A percentile compares a stretch with the other conserved stretches of the same genome.
Conservation (phyloP, 2,888 invertebrate species). For the Eupelmus urozonus region DNA sequence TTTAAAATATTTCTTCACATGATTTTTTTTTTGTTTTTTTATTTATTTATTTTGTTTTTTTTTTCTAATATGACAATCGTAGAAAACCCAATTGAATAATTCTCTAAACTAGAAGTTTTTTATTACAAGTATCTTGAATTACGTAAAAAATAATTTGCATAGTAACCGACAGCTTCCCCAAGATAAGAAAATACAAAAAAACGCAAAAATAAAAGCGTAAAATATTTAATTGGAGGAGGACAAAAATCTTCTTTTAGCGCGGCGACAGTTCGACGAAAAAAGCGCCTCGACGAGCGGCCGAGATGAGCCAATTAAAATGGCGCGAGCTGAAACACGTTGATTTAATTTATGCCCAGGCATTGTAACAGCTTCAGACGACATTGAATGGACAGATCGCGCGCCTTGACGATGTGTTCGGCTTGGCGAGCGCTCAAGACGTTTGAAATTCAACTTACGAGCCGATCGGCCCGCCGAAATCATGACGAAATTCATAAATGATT, state of each 20-base stretch:
- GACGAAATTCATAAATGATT: slow-evolving; percentile 30
- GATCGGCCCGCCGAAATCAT: slow-evolving; percentile 24
- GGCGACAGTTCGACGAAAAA: neutral
- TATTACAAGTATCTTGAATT: no score
- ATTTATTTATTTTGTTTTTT: no score
- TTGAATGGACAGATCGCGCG: slow-evolving; percentile 29
- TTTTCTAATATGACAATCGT: no score
- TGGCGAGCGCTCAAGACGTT: slow-evolving; percentile 29
- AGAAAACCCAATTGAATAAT: no score
- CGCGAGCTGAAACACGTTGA: slow-evolving; percentile 44
- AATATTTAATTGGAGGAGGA: slow-evolving; percentile 7
- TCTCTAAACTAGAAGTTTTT: no score
- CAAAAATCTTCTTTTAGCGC: slow-evolving; percentile 15
- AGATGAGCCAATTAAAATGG: slow-evolving; percentile 48
- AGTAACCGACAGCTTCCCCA: no score
- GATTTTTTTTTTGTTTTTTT: no score
- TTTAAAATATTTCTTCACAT: no score
- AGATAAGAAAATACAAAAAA: no score
- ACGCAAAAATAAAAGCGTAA: slow-evolving; percentile 8
- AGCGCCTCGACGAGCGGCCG: slow-evolving; percentile 13
- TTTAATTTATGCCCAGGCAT: slow-evolving; percentile 47
- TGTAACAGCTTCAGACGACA: slow-evolving; percentile 40
- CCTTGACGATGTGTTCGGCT: slow-evolving; percentile 22
- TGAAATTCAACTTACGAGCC: slow-evolving; percentile 16
- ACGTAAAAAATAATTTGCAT: no score